Evolutionary conservation across 2,797 vertebrate species (phyloP).

Genomic region (Orientallactaga sibirica): DNA sequence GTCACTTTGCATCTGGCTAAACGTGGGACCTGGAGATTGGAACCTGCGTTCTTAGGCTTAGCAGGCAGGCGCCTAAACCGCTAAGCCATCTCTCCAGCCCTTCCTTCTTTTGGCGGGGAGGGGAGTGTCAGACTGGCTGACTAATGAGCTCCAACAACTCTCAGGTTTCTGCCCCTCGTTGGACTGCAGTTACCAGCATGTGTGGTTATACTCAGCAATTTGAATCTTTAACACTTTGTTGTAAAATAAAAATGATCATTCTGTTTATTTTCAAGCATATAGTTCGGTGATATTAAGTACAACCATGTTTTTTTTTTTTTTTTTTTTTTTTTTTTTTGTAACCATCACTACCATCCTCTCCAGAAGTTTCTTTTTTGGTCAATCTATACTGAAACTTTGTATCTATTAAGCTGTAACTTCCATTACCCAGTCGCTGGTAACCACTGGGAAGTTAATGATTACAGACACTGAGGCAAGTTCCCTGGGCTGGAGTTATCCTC

Average conservation of each 20-base stretch:
- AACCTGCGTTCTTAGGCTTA: no score
- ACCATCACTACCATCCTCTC: background rate
- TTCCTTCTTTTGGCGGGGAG: no score
- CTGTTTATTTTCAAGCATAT: background rate
- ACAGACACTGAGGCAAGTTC: background rate
- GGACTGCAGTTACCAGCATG: no score
- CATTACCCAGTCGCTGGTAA: background rate
- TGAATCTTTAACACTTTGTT: background rate
- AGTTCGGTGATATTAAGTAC: no score
- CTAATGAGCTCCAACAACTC: no score
- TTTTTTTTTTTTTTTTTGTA: background rate
- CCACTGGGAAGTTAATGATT: background rate
- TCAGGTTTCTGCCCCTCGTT: no score
- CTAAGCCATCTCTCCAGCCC: no score
- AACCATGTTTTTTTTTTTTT: background rate
- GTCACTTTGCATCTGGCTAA: no score
- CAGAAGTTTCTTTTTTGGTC: background rate
- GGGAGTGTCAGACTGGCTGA: no score
- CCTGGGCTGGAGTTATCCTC: background rate
- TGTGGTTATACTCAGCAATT: no score
- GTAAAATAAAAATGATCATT: background rate
- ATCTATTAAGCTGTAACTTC: background rate
- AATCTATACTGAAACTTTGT: background rate
- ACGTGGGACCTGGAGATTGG: no score
- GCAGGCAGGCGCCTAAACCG: no score